Percentiles rank a stretch among this genome's conserved stretches.
These are phyloP conservation scores for Hydrochoerus hydrochaeris DNA, from an alignment of 2,113 vertebrate genomes.

Conservation along the genomic window DNA sequence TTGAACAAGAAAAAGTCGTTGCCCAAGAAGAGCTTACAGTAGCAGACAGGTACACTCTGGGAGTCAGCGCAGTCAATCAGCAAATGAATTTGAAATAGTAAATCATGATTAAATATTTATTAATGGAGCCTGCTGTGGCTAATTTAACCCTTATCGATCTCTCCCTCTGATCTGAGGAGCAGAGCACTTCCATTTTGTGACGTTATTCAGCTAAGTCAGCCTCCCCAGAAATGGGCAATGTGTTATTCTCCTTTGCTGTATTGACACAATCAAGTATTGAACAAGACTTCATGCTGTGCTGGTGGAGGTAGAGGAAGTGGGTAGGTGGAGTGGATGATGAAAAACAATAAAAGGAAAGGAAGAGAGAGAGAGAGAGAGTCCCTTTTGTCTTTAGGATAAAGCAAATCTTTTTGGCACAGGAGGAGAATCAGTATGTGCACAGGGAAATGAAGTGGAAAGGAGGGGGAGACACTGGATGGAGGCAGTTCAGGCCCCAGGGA, in stretches of 20 bases:
- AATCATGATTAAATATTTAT: slow-evolving; percentile 56
- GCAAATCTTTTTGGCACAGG: neutral
- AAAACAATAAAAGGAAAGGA: neutral
- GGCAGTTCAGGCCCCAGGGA: too few species aligned
- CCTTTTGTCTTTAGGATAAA: neutral
- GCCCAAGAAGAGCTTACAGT: neutral
- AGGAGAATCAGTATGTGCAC: neutral
- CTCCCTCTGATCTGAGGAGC: neutral
- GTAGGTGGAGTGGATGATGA: neutral
- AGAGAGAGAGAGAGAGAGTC: neutral
- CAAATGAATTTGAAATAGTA: neutral
- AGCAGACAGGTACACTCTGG: neutral
- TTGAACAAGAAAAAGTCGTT: neutral
- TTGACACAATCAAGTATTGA: neutral
- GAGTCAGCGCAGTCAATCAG: neutral
- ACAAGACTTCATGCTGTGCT: neutral
- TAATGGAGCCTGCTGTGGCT: slow-evolving; percentile 35
- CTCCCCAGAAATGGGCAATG: neutral
- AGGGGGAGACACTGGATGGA: neutral
- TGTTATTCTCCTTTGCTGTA: neutral
- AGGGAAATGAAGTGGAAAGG: neutral
- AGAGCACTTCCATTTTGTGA: neutral
- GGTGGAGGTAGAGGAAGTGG: neutral
- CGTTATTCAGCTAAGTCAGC: neutral
- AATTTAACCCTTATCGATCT: neutral